Base-by-base conservation (phyloP, 2,797 vertebrate species). In the Semaprochilodus insignis region DNA sequence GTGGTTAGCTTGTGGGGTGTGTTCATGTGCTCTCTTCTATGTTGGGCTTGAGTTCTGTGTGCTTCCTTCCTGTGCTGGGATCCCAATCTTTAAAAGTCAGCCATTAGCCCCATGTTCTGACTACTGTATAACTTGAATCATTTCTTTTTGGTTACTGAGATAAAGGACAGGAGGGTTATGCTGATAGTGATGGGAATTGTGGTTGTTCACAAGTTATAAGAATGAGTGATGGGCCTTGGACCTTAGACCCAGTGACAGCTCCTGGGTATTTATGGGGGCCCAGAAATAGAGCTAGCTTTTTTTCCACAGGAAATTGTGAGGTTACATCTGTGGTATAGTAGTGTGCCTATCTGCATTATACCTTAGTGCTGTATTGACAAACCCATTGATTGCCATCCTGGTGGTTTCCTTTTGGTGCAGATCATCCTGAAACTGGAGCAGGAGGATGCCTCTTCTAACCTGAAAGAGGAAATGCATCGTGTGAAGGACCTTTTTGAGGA, bases 371-470 rank as follows among this genome's bases (percentile, higher is more conserved):
- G 55, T 19, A 19, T 6, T 21, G 21, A n/a, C 23, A 25, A 14
- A 23, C 6, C 14, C 0, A 0, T 31, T 77, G 27, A 62, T 63
- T 31, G 4, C 1, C 31, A 19, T 19, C 1, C 21, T 70, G 54
- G 16, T 73, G 27, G 14, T 66, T 71, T 75, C 19, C 11, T 15
- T 1, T 54, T 21, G 55, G 0, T 57, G 4, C 90, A 95, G 95
- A 92, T 95, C 55, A 65, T 70, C 48, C 87, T 91, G 55, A 93
- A 93, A 52, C 85, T 95, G 84, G 86, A 91, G 7, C 85, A 91
- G 52, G 90, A 84, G 0, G 89, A 87, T 0, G 91, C 87, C 55
- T 88, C 93, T 0, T 17, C 77, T 48, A 88, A 89, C 59, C 81
- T 94, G 70, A 88, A 11, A 40, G 92, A 94, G 85, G 89, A 93